Evolutionary conservation across 2,888 invertebrate genomes (phyloP).

Genomic region (Tetragnatha montana): DNA sequence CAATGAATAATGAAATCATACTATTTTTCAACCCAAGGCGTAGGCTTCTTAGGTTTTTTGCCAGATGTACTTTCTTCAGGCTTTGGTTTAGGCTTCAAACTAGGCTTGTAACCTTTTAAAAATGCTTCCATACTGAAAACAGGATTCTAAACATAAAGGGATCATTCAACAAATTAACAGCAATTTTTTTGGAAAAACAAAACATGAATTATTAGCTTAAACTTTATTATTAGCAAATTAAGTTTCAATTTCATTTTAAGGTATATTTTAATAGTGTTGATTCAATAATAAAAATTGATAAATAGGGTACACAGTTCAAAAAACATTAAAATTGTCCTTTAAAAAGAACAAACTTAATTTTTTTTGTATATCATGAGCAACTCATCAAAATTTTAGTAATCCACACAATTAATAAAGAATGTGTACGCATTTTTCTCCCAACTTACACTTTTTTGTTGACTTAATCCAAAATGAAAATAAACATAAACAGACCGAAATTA

Average conservation of each 20-base stretch:
- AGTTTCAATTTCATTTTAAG: background rate
- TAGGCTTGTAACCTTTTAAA: conserved; percentile 58
- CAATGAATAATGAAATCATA: conserved; percentile 74
- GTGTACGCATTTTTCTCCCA: too few relatives aligned
- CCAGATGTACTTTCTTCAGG: background rate
- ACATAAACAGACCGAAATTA: too few relatives aligned
- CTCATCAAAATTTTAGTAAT: too few relatives aligned
- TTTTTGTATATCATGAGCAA: too few relatives aligned
- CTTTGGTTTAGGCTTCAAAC: conserved; percentile 20
- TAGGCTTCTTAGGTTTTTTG: conserved; percentile 61
- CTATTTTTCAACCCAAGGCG: conserved; percentile 93
- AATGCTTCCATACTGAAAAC: conserved; percentile 56
- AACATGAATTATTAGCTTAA: background rate
- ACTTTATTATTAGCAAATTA: background rate
- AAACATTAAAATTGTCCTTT: too few relatives aligned
- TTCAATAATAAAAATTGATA: too few relatives aligned
- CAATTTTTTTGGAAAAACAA: background rate
- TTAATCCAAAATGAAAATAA: too few relatives aligned
- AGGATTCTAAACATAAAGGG: background rate
- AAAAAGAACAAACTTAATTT: too few relatives aligned
- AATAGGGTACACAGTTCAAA: too few relatives aligned
- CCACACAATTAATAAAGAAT: too few relatives aligned
- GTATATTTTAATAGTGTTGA: too few relatives aligned
- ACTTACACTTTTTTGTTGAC: too few relatives aligned
- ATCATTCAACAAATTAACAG: background rate